These are phyloP conservation scores for Syngnathus rostellatus DNA, from an alignment of 2,797 vertebrate species.

Conservation along the genomic window DNA sequence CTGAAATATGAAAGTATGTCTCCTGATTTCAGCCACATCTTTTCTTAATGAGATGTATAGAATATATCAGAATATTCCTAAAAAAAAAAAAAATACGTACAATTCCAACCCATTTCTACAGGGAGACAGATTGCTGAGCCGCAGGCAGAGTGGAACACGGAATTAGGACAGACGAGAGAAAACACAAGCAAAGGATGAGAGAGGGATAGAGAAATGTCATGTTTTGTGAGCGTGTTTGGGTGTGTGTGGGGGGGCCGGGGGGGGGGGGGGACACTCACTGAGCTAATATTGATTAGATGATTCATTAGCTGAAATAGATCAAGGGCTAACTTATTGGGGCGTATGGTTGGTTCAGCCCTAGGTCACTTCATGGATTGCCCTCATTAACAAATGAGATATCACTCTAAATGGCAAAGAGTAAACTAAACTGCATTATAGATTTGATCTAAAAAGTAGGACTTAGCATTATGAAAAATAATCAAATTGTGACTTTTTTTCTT, in stretches of 20 bases:
- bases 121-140: neutral
- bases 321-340: slow-evolving; percentile 21
- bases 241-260: too few relatives aligned
- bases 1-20: neutral
- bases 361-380: slow-evolving; percentile 40
- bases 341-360: slow-evolving; percentile 28
- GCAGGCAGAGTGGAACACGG: neutral
- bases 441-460: neutral
- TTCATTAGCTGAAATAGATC: slow-evolving; percentile 44
- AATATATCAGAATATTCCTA: neutral
- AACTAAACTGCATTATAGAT: neutral
- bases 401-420: slow-evolving; percentile 7
- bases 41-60: neutral
- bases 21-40: too few relatives aligned
- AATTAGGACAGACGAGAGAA: neutral
- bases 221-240: neutral
- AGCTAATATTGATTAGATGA: slow-evolving; percentile 43
- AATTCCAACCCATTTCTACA: neutral
- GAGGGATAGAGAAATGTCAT: neutral
- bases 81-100: neutral
- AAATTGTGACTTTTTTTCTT: too few relatives aligned
- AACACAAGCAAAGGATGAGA: slow-evolving; percentile 1
- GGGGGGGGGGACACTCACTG: neutral
- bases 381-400: slow-evolving; percentile 25
- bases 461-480: neutral